phyloP scores from a whole-genome alignment of 2,113 vertebrate genomes.

The Calyptomena viridis region DNA sequence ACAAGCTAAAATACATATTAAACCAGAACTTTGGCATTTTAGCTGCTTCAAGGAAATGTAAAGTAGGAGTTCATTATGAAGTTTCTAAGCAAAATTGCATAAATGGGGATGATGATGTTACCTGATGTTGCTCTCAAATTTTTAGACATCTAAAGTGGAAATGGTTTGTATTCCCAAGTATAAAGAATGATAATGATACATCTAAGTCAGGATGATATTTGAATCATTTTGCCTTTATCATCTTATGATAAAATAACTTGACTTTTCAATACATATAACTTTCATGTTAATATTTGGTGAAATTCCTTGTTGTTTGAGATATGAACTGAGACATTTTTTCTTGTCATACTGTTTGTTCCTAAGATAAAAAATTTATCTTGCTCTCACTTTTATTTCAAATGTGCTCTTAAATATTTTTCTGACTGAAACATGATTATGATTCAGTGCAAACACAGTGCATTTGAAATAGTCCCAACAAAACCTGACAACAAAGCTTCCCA shows the following conservation, averaged over 20 bases:
- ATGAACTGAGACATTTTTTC: background rate
- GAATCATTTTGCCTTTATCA: background rate
- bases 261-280: background rate
- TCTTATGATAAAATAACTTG: background rate
- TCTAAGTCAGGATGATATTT: background rate
- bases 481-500: background rate
- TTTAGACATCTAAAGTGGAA: background rate
- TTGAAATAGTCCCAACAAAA: background rate
- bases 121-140: background rate
- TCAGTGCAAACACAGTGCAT: background rate
- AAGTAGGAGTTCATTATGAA: background rate
- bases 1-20: background rate
- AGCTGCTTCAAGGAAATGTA: background rate
- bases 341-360: background rate
- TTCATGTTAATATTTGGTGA: background rate
- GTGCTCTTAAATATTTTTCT: background rate
- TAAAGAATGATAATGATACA: background rate
- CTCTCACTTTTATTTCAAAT: background rate
- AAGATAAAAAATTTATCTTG: background rate
- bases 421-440: background rate
- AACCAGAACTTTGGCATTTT: background rate
- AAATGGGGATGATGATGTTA: background rate
- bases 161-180: background rate
- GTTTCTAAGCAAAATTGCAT: background rate
- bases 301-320: background rate